These are phyloP conservation scores for Epinotia bilunana DNA, from an alignment of 2,888 invertebrate genomes.

Conservation along the genomic window DNA sequence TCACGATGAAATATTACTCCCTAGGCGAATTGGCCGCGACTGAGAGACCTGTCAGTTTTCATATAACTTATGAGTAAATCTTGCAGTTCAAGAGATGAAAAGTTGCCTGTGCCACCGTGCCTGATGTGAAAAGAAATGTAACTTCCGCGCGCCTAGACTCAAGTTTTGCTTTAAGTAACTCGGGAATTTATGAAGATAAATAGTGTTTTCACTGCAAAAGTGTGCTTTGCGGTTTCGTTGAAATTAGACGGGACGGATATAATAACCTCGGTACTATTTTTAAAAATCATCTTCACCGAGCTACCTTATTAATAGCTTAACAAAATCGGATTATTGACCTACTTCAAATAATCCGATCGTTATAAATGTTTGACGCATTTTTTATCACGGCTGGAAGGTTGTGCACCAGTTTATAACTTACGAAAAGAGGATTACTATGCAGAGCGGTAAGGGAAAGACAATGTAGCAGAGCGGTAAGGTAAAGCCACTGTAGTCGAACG, in stretches of 20 bases:
- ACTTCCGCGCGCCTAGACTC: slow-evolving; percentile 29
- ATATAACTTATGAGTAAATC: slow-evolving; percentile 44
- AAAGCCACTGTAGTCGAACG: too few species aligned
- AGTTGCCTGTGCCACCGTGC: slow-evolving; percentile 16
- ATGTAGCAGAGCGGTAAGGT: too few species aligned
- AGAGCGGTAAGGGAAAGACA: too few species aligned
- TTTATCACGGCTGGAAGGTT: too few species aligned
- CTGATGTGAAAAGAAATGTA: slow-evolving; percentile 38
- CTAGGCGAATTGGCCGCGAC: slow-evolving; percentile 39
- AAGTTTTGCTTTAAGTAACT: slow-evolving; percentile 25
- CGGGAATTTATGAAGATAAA: slow-evolving; percentile 38
- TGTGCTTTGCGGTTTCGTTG: slow-evolving; percentile 15
- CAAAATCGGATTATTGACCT: too few species aligned
- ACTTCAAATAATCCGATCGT: too few species aligned
- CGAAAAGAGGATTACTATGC: too few species aligned
- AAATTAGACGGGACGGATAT: slow-evolving; percentile 2
- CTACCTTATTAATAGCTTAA: too few species aligned
- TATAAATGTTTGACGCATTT: too few species aligned
- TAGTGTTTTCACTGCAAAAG: slow-evolving; percentile 30
- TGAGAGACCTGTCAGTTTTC: slow-evolving; percentile 39
- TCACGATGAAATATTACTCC: slow-evolving; percentile 38
- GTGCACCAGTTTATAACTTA: too few species aligned
- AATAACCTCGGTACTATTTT: not conserved
- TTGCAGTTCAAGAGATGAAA: slow-evolving; percentile 34
- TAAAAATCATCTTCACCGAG: too few species aligned